Base-by-base conservation (phyloP, 1,140 invertebrate species). In the Sitobion miscanthi region DNA sequence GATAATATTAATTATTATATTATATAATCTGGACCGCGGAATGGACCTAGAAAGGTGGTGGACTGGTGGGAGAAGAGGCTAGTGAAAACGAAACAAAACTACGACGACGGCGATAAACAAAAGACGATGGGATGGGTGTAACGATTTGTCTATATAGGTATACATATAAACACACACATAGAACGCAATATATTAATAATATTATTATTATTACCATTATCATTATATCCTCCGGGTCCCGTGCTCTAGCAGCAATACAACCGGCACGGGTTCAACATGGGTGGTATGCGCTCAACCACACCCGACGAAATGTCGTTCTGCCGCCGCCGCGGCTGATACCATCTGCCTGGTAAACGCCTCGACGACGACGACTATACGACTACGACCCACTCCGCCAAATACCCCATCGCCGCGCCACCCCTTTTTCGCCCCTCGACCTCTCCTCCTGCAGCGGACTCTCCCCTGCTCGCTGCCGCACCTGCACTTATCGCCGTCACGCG, bases 221-320 rank as follows among this genome's bases (percentile, higher is more conserved):
- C 62, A 77, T 57, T 38, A 82, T 91, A 54, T 83, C 91, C 91
- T 93, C 91, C 77, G 77, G 91, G 91, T 85, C 91, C 91, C 35
- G 77, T 52, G n/a, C 69, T 25, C 52, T 49, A 0, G 17, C 49
- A 93, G 91, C 91, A 93, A 93, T 69, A 93, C 91, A 86, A 93
- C 91, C 82, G 82, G 82, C 91, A 92, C 91, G 91, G 91, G 91
- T 85, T 92, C 91, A 86, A 86, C 77, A 93, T 93, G 91, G 91
- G 91, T 93, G 91, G 91, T 85, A 85, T 82, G 82, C 35, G 23
- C 35, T 11, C 91, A 92, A 92, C 77, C 91, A 85, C 91, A 85
- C 91, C 91, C 91, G 91, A 93, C 69, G 91, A 93, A 86, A 52
- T 85, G 91, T 86, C 91, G 90, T 83, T 49, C 2, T 45, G 25